Percentiles rank a stretch among this genome's conserved stretches.
phyloP scores from a whole-genome alignment of 2,797 vertebrate species.

The Florisuga fusca region DNA sequence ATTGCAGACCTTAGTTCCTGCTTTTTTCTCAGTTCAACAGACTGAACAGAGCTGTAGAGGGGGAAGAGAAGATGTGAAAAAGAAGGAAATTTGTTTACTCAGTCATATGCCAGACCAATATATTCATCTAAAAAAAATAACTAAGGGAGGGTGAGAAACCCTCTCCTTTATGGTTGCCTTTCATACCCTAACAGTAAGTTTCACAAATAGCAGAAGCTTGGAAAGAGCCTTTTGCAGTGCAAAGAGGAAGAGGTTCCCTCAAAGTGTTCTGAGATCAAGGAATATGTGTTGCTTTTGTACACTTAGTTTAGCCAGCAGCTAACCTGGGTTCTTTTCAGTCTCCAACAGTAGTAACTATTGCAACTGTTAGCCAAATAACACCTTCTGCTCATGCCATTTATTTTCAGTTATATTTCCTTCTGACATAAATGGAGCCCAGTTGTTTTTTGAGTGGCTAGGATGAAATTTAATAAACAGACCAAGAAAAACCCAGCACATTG shows the following conservation, averaged over 20 bases:
- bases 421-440: not conserved
- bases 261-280: not conserved
- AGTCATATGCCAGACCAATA: not conserved
- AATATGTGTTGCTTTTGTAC: not conserved
- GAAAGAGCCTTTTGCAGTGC: not conserved
- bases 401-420: not conserved
- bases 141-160: not conserved
- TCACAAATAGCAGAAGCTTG: not conserved
- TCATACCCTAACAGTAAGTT: not conserved
- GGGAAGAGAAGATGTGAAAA: not conserved
- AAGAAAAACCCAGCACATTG: accelerated
- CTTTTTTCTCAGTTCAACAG: not conserved
- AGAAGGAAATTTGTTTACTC: not conserved
- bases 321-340: not conserved
- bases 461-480: not conserved
- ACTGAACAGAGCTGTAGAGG: not conserved
- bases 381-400: not conserved
- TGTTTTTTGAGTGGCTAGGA: not conserved
- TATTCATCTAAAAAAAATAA: not conserved
- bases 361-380: not conserved
- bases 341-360: not conserved
- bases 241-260: not conserved
- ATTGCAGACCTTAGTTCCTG: not conserved
- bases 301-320: accelerated
- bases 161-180: not conserved